Evolutionary conservation across 35 echinoderm and acorn worm species (phyloP).

Genomic region (Lytechinus variegatus): DNA sequence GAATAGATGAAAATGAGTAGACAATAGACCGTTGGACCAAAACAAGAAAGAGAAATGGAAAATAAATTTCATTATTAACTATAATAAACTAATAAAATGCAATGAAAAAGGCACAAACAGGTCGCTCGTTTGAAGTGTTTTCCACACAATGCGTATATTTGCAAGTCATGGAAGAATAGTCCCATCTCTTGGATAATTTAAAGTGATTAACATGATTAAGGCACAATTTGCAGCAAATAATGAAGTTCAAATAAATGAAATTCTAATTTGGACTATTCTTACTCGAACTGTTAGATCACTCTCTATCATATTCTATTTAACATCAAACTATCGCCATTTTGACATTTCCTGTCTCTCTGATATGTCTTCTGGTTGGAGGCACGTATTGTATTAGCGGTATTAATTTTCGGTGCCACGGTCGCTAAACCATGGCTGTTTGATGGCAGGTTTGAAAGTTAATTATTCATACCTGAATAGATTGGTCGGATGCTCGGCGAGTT

Average conservation of each 20-base stretch:
- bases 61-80: neutral
- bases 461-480: constrained; percentile 26
- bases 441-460: neutral
- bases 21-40: neutral
- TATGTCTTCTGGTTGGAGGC: neutral
- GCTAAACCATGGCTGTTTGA: neutral
- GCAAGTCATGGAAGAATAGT: neutral
- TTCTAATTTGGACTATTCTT: neutral
- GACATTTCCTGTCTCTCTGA: neutral
- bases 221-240: neutral
- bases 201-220: neutral
- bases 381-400: neutral
- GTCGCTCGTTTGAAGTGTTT: neutral
- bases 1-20: neutral
- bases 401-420: neutral
- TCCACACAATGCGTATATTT: neutral
- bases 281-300: neutral
- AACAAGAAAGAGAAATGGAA: neutral
- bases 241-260: neutral
- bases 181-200: neutral
- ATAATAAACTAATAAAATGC: too few relatives aligned
- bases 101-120: neutral
- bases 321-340: neutral
- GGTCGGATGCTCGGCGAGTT: neutral
- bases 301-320: neutral